Percentiles rank a stretch among this genome's conserved stretches.
phyloP scores from a whole-genome alignment of 2,797 vertebrate genomes.

The Tapirus indicus region DNA sequence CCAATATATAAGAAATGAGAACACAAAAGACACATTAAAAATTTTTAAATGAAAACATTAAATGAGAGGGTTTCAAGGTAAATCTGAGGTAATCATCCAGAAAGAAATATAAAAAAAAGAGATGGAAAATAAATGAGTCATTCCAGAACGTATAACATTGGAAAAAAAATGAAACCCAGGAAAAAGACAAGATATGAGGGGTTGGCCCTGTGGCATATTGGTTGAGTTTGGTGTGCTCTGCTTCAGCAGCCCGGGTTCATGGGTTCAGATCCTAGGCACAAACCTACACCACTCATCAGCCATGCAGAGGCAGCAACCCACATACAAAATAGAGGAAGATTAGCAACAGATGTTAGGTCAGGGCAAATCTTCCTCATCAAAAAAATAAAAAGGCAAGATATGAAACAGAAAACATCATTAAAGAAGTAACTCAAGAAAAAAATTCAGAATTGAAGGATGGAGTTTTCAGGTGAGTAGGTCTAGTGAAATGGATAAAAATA shows the following conservation, averaged over 20 bases:
- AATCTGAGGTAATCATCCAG: constrained; percentile 13
- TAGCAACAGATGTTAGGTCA: no score
- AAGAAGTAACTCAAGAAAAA: constrained; percentile 11
- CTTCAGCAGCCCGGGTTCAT: no score
- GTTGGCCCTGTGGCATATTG: no score
- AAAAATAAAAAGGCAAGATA: neutral
- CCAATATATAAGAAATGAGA: neutral
- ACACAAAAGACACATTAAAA: neutral
- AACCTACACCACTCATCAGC: no score
- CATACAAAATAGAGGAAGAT: no score
- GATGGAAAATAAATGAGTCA: neutral
- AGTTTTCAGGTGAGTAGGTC: neutral
- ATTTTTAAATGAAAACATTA: neutral
- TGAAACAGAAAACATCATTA: neutral
- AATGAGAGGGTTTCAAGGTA: neutral
- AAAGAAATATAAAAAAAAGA: neutral
- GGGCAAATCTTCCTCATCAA: no score
- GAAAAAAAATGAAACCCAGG: neutral
- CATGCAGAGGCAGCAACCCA: no score
- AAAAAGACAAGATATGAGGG: neutral
- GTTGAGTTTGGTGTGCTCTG: no score
- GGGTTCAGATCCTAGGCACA: no score
- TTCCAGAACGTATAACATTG: constrained; percentile 10
- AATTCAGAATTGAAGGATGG: constrained; percentile 6
- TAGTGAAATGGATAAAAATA: neutral